Percentiles rank a stretch among this genome's conserved stretches.
Evolutionary conservation across 2,797 vertebrate genomes (phyloP).

Genomic region (Liasis olivaceus): DNA sequence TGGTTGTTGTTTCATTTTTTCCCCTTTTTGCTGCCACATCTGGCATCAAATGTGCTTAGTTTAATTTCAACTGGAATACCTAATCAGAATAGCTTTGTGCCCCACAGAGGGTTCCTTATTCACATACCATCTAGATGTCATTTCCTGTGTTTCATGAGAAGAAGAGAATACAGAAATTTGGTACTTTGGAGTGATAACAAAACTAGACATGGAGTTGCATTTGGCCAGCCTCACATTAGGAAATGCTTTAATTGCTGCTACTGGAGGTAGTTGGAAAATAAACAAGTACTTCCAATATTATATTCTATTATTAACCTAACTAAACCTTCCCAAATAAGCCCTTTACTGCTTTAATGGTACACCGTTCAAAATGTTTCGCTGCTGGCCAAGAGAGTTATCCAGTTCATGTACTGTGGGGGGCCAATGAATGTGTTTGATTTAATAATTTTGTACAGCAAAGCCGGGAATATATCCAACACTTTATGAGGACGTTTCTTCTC

Average conservation of each 20-base stretch:
- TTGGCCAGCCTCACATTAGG: too few species aligned
- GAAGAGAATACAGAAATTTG: background rate
- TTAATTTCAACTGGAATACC: background rate
- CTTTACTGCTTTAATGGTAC: background rate
- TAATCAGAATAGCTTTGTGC: background rate
- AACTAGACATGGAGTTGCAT: background rate
- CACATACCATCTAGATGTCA: background rate
- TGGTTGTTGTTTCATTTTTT: background rate
- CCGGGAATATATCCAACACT: constrained; percentile 46
- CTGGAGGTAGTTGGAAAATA: background rate
- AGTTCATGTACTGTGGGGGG: constrained; percentile 20
- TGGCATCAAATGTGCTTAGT: background rate
- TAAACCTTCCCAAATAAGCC: background rate
- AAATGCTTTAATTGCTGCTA: background rate
- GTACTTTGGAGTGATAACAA: background rate
- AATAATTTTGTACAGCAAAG: constrained; percentile 27
- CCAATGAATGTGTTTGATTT: constrained; percentile 29
- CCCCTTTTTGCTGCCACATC: background rate
- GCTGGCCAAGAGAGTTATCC: background rate
- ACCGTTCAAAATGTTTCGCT: constrained; percentile 4
- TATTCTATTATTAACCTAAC: background rate
- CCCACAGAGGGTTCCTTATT: background rate
- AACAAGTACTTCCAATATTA: background rate
- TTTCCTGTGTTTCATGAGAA: background rate
- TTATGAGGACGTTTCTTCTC: constrained; percentile 40